Conservation (phyloP, 2,113 vertebrate species). For the Australoheros scitulus region DNA sequence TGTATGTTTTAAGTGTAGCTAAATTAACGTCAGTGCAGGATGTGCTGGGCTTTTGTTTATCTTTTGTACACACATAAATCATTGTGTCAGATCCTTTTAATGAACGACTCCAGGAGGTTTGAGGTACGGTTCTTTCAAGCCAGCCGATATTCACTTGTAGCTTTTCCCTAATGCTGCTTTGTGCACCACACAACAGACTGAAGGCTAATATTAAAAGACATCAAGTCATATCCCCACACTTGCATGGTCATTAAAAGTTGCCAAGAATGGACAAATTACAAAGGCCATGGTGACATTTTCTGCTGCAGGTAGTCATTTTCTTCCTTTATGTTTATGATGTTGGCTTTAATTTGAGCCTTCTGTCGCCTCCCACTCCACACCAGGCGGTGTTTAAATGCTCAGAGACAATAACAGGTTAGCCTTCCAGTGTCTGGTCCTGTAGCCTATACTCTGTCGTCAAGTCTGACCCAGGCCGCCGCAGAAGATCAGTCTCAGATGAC, state of each 20-base stretch:
- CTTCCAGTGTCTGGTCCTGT: slow-evolving; percentile 69
- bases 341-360: slow-evolving; percentile 70
- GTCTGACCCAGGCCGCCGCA: slow-evolving; percentile 55
- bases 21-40: slow-evolving; percentile 36
- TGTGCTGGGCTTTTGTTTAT: slow-evolving; percentile 50
- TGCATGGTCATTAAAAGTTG: slow-evolving; percentile 69
- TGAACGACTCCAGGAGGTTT: slow-evolving; percentile 29
- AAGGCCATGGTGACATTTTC: slow-evolving; percentile 66
- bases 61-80: slow-evolving; percentile 38
- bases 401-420: slow-evolving; percentile 79
- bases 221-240: slow-evolving; percentile 55
- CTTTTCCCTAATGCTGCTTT: slow-evolving; percentile 36
- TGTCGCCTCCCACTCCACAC: slow-evolving; percentile 63
- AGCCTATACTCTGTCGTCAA: slow-evolving; percentile 47
- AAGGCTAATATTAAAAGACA: slow-evolving; percentile 68
- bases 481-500: slow-evolving; percentile 36
- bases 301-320: slow-evolving; percentile 75
- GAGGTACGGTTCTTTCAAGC: not conserved
- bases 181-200: slow-evolving; percentile 32
- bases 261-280: slow-evolving; percentile 73
- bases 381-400: slow-evolving; percentile 78
- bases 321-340: slow-evolving; percentile 74
- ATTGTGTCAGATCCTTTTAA: slow-evolving; percentile 43
- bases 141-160: slow-evolving; percentile 21
- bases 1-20: slow-evolving; percentile 45